These are phyloP conservation scores for Trachythela sp. DNA, from an alignment of 64 coral and sea anemone species.

Conservation along the genomic window DNA sequence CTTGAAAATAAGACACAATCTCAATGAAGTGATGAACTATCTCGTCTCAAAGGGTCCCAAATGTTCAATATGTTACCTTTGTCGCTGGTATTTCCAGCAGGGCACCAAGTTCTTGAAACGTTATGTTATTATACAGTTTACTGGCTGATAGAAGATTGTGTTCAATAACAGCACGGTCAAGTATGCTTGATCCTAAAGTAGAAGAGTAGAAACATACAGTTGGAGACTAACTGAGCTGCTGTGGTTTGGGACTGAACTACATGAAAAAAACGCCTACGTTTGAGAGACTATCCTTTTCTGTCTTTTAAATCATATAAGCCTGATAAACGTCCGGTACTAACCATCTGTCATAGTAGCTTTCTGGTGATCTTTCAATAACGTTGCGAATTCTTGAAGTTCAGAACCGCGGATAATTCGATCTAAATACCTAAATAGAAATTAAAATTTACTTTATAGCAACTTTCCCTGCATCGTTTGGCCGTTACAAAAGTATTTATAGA, in stretches of 20 bases:
- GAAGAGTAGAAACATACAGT: not conserved
- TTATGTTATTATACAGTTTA: conserved; percentile 97
- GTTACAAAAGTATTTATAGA: too few relatives aligned
- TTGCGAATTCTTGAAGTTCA: conserved; percentile 89
- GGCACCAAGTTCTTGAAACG: conserved; percentile 83
- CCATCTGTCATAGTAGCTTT: conserved; percentile 88
- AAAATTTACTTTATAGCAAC: not conserved
- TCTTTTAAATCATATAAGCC: too few relatives aligned
- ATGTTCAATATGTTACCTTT: conserved; percentile 52
- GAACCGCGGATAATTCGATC: conserved; percentile 95
- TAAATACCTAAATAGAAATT: conserved; percentile 70
- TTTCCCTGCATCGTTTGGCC: too few relatives aligned
- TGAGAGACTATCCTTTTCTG: too few relatives aligned
- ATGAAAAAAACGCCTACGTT: too few relatives aligned
- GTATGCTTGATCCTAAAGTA: conserved; percentile 78
- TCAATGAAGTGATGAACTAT: not conserved
- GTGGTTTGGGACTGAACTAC: too few relatives aligned
- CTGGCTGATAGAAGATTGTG: conserved; percentile 94
- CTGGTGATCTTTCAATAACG: conserved; percentile 84
- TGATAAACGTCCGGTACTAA: conserved; percentile 18
- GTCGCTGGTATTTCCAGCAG: conserved; percentile 78
- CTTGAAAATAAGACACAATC: conserved; percentile 34
- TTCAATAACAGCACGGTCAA: conserved; percentile 96
- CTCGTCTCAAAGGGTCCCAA: not conserved
- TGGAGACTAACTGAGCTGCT: too few relatives aligned